Conservation (phyloP, 1,140 invertebrate species). For the Physella acuta region DNA sequence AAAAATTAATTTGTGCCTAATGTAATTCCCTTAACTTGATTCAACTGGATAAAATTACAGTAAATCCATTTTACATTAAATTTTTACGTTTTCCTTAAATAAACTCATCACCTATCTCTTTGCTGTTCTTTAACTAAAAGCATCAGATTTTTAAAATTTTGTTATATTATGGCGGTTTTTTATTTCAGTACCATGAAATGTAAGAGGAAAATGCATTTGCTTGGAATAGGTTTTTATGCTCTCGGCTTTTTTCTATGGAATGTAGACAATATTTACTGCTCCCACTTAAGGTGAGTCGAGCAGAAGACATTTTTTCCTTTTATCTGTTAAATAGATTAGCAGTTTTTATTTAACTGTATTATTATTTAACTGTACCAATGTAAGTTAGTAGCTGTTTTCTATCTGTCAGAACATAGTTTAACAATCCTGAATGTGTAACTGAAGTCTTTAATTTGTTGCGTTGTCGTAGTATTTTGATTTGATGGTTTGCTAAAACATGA, state of each 20-base stretch:
- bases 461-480: neutral
- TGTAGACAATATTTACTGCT: conserved; percentile 11
- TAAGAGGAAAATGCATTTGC: conserved; percentile 36
- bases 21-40: neutral
- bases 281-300: conserved; percentile 9
- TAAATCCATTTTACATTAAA: neutral
- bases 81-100: neutral
- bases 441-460: neutral
- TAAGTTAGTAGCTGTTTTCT: neutral
- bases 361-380: neutral
- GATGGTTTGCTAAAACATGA: neutral
- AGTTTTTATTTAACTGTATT: neutral
- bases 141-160: neutral
- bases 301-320: no score
- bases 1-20: neutral
- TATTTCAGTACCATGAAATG: conserved; percentile 29
- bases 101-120: neutral
- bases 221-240: conserved; percentile 43
- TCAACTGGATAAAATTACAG: neutral
- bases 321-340: neutral
- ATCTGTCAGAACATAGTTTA: neutral
- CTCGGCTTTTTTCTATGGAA: conserved; percentile 50
- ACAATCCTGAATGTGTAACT: neutral
- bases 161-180: neutral
- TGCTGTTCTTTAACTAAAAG: neutral